Conservation (phyloP, 2,888 invertebrate genomes). For the Papilio demoleus region DNA sequence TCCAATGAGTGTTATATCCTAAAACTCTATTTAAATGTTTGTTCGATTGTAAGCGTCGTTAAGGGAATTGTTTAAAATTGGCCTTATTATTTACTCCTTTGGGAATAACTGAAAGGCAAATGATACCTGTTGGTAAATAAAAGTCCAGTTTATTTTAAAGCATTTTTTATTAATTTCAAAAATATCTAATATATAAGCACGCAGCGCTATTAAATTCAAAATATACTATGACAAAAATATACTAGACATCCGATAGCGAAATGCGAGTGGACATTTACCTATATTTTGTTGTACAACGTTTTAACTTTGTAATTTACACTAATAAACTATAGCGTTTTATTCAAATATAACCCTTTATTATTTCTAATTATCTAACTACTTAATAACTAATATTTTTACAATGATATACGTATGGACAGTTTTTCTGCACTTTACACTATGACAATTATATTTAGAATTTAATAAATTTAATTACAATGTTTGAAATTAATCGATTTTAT, state of each 20-base stretch:
- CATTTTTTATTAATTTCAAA: conserved; percentile 80
- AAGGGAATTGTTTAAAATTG: no score
- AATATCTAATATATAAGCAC: conserved; percentile 81
- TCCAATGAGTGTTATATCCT: no score
- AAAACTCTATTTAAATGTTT: no score
- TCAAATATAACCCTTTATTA: conserved; percentile 56
- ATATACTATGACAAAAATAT: conserved; percentile 77
- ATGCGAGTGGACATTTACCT: conserved; percentile 54
- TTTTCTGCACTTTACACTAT: conserved; percentile 39
- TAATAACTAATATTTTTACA: conserved; percentile 69
- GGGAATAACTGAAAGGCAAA: background rate
- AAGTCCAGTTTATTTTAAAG: conserved; percentile 64
- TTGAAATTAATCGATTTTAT: conserved; percentile 9
- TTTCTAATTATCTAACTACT: conserved; percentile 67
- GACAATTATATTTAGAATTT: background rate
- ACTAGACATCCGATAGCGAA: conserved; percentile 63
- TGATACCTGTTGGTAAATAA: conserved; percentile 32
- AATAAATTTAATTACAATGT: background rate
- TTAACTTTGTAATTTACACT: conserved; percentile 57
- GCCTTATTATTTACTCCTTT: no score
- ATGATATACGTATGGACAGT: conserved; percentile 49
- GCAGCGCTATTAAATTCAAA: conserved; percentile 73
- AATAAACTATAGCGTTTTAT: conserved; percentile 71
- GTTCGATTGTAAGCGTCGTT: no score
- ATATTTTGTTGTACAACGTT: conserved; percentile 59